A percentile compares a stretch with the other conserved stretches of the same genome.
phyloP scores from a whole-genome alignment of 1,140 invertebrate species.

The Saccostrea cuccullata region DNA sequence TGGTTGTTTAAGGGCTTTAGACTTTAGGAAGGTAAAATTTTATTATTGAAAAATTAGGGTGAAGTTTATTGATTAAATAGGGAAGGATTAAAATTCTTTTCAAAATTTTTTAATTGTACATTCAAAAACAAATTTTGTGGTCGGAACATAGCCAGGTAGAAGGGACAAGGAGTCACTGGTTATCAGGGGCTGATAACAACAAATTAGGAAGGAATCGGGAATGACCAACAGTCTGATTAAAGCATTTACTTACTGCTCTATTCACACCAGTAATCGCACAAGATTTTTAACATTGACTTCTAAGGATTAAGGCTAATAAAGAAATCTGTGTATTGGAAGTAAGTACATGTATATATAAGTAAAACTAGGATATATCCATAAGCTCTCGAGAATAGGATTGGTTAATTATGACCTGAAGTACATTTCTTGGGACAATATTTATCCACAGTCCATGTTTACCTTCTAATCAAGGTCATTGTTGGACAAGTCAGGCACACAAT shows the following conservation, averaged over 20 bases:
- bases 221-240: constrained; percentile 18
- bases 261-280: constrained; percentile 10
- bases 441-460: background rate
- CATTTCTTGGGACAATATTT: constrained; percentile 10
- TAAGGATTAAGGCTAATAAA: constrained; percentile 11
- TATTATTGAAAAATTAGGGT: background rate
- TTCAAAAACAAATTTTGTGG: background rate
- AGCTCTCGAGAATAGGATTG: background rate
- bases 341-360: background rate
- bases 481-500: background rate
- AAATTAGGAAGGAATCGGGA: constrained; percentile 20
- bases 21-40: background rate
- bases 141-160: background rate
- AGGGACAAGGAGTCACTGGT: background rate
- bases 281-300: constrained; percentile 1
- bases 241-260: constrained; percentile 31
- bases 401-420: background rate
- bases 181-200: constrained; percentile 2
- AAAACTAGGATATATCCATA: background rate
- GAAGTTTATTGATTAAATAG: background rate
- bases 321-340: background rate
- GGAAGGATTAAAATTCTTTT: background rate
- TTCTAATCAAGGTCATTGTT: background rate
- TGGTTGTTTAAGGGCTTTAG: background rate
- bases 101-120: background rate